A percentile compares a stretch with the other conserved stretches of the same genome.
phyloP scores from a whole-genome alignment of 64 coral and sea anemone genomes.

The Exaiptasia diaphana region DNA sequence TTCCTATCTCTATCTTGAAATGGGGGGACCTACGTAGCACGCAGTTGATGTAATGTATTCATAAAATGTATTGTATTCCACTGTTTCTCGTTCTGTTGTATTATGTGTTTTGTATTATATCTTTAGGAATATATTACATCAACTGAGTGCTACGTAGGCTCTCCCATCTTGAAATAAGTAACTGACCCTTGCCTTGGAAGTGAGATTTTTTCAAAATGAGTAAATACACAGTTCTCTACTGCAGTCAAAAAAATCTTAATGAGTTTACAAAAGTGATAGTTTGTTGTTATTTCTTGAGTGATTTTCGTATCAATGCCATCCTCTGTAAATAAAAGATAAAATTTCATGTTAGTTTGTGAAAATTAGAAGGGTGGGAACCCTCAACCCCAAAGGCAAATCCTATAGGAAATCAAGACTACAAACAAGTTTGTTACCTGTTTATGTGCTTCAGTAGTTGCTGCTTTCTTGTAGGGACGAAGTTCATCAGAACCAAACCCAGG shows the following conservation, averaged over 20 bases:
- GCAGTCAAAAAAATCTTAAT: background rate
- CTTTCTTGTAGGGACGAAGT: constrained; percentile 81
- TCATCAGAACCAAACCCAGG: constrained; percentile 95
- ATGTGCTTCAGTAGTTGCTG: constrained; percentile 89
- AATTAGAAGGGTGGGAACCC: background rate
- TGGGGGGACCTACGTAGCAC: too few relatives aligned
- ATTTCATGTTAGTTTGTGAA: background rate
- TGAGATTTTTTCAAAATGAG: too few relatives aligned
- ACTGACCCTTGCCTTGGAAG: too few relatives aligned
- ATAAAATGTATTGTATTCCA: too few relatives aligned
- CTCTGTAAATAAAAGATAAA: constrained; percentile 41
- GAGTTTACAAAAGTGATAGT: background rate
- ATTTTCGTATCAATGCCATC: constrained; percentile 70
- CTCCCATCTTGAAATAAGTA: too few relatives aligned
- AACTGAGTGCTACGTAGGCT: too few relatives aligned
- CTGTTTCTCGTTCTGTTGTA: too few relatives aligned
- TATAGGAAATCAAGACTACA: background rate
- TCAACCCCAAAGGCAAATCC: background rate
- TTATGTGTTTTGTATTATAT: too few relatives aligned
- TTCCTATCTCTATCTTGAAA: too few relatives aligned
- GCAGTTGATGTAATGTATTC: too few relatives aligned
- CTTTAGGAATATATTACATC: too few relatives aligned
- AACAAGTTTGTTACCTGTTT: constrained; percentile 65
- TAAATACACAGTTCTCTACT: too few relatives aligned
- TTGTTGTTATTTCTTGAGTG: constrained; percentile 63